Conservation (phyloP, 1,140 invertebrate species). For the Coelopa frigida region DNA sequence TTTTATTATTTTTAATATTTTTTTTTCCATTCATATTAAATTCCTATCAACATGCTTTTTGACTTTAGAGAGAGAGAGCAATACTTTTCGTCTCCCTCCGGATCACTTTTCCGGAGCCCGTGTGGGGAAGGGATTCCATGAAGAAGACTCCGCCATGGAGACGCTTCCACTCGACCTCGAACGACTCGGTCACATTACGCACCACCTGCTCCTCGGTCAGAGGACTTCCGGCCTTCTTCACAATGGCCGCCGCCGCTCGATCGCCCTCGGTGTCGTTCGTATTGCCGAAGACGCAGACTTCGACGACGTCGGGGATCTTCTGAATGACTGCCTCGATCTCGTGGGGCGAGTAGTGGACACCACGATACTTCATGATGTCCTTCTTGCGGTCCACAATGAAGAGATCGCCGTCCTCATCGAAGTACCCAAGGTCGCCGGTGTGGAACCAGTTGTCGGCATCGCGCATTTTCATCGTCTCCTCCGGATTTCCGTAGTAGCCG, state of each 20-base stretch:
- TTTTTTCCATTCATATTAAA: too few relatives aligned
- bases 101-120: slow-evolving; percentile 4
- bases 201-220: slow-evolving; percentile 18
- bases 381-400: slow-evolving; percentile 57
- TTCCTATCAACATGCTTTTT: too few relatives aligned
- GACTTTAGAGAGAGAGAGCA: too few relatives aligned
- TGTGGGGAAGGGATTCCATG: slow-evolving; percentile 21
- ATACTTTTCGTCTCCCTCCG: too few relatives aligned
- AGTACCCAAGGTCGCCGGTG: slow-evolving; percentile 59
- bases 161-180: slow-evolving; percentile 18
- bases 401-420: slow-evolving; percentile 48
- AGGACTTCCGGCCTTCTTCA: slow-evolving; percentile 3
- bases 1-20: too few relatives aligned
- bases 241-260: slow-evolving; percentile 26
- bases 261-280: slow-evolving; percentile 17
- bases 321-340: slow-evolving; percentile 28
- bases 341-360: slow-evolving; percentile 31
- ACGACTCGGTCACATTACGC: slow-evolving; percentile 13
- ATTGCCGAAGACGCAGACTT: slow-evolving; percentile 32
- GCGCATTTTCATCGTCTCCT: slow-evolving; percentile 8
- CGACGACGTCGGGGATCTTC: slow-evolving; percentile 20
- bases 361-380: slow-evolving; percentile 48
- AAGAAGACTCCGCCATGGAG: slow-evolving; percentile 40
- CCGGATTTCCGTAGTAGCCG: slow-evolving; percentile 27
- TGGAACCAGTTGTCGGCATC: slow-evolving; percentile 51